These are phyloP conservation scores for Neoitamus cyanurus DNA, from an alignment of 2,888 invertebrate genomes.

Conservation along the genomic window DNA sequence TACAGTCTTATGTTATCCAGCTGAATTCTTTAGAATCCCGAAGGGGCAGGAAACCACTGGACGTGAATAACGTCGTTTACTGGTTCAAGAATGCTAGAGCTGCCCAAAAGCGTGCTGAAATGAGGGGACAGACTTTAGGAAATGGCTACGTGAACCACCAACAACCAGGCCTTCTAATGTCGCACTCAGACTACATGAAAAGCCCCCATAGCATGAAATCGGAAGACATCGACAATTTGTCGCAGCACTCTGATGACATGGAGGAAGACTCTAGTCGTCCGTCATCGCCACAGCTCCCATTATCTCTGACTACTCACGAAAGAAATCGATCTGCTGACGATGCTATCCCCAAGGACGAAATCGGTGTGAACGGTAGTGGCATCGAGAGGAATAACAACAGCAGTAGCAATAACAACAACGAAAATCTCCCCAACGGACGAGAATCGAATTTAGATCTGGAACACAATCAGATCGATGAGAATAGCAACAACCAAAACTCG, in stretches of 20 bases:
- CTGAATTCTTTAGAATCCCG: constrained; percentile 93
- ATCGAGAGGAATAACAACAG: constrained; percentile 40
- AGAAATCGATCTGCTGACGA: constrained; percentile 58
- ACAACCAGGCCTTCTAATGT: constrained; percentile 69
- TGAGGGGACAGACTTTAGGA: constrained; percentile 69
- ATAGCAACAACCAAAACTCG: constrained; percentile 61
- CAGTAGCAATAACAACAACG: constrained; percentile 40
- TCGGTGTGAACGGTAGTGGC: constrained; percentile 29
- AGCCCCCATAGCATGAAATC: constrained; percentile 72
- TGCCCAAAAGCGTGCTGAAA: constrained; percentile 91
- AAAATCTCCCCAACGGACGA: constrained; percentile 50
- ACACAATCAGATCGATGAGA: constrained; percentile 55
- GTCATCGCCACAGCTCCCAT: constrained; percentile 75
- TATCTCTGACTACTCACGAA: constrained; percentile 75
- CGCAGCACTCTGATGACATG: constrained; percentile 76
- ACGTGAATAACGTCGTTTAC: constrained; percentile 95
- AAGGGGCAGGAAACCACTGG: constrained; percentile 90
- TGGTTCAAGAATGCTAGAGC: constrained; percentile 99
- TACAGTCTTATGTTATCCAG: constrained; percentile 94
- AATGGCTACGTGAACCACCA: constrained; percentile 65
- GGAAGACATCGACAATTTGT: constrained; percentile 74
- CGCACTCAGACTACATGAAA: constrained; percentile 75
- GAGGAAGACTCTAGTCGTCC: constrained; percentile 77
- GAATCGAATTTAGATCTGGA: constrained; percentile 53
- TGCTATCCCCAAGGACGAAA: constrained; percentile 47